phyloP scores from a whole-genome alignment of 2,888 invertebrate species.

The Griposia aprilina region DNA sequence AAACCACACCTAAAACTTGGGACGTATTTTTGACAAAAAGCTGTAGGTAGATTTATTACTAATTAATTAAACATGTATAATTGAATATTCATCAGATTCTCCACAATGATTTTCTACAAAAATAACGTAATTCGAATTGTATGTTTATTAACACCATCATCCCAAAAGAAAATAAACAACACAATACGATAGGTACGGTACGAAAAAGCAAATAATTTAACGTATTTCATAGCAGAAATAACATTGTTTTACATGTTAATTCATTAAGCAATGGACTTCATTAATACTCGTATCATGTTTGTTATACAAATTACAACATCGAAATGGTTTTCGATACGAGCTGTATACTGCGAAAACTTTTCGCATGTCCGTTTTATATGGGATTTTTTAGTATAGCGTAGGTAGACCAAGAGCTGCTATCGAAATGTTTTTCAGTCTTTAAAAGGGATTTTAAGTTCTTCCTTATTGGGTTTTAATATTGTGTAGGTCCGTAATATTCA shows the following conservation, averaged over 20 bases:
- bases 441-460: conserved; percentile 5
- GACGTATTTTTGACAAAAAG: neutral
- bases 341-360: conserved; percentile 56
- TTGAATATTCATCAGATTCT: neutral
- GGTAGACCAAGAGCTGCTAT: conserved; percentile 45
- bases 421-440: conserved; percentile 10
- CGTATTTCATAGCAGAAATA: conserved; percentile 41
- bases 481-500: neutral
- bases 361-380: conserved; percentile 58
- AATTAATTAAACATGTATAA: neutral
- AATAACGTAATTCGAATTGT: neutral
- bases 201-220: conserved; percentile 27
- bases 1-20: neutral
- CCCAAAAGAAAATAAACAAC: conserved; percentile 21
- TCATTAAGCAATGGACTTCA: conserved; percentile 65
- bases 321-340: conserved; percentile 66
- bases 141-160: neutral
- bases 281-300: conserved; percentile 68
- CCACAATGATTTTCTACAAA: neutral
- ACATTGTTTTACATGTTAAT: conserved; percentile 53
- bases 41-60: neutral
- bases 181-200: neutral
- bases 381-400: conserved; percentile 59
- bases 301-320: conserved; percentile 62
- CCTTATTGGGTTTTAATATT: conserved; percentile 13